These are phyloP conservation scores for Luidia sarsii DNA, from an alignment of 53 echinoderm and acorn worm genomes.

Conservation along the genomic window DNA sequence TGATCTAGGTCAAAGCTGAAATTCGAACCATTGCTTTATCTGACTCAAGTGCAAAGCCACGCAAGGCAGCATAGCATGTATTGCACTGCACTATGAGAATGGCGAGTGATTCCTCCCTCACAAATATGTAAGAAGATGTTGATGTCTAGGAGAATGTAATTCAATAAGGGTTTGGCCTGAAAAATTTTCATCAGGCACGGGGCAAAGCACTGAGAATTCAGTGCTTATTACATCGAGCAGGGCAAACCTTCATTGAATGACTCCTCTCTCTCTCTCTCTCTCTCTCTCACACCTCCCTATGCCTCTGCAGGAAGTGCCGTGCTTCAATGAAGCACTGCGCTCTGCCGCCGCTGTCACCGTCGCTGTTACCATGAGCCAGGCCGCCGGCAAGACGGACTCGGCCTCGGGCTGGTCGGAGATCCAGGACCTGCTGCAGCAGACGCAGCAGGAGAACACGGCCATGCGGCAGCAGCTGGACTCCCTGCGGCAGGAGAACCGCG, in stretches of 20 bases:
- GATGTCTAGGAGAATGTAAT: not conserved
- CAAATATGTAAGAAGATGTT: not conserved
- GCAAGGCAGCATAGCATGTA: not conserved
- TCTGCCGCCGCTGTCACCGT: too few relatives aligned
- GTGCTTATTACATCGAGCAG: too few relatives aligned
- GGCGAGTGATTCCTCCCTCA: not conserved
- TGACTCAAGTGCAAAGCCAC: too few relatives aligned
- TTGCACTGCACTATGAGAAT: not conserved
- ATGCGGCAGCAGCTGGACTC: constrained; percentile 90
- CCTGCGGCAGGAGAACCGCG: constrained; percentile 85
- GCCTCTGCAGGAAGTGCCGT: constrained; percentile 7
- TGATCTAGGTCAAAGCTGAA: too few relatives aligned
- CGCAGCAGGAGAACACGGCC: constrained; percentile 95
- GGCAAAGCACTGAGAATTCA: too few relatives aligned
- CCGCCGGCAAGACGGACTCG: constrained; percentile 49
- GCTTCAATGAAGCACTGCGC: constrained; percentile 8
- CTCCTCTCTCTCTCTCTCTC: not conserved
- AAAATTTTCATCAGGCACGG: not conserved
- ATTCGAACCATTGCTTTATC: too few relatives aligned
- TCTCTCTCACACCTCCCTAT: not conserved
- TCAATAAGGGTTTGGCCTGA: not conserved
- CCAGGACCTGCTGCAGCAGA: constrained; percentile 94
- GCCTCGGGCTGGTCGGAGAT: constrained; percentile 92
- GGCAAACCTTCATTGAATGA: not conserved
- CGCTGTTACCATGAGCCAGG: constrained; percentile 48